Evolutionary conservation across 1,140 invertebrate genomes (phyloP).

Genomic region (Theocolax elegans): DNA sequence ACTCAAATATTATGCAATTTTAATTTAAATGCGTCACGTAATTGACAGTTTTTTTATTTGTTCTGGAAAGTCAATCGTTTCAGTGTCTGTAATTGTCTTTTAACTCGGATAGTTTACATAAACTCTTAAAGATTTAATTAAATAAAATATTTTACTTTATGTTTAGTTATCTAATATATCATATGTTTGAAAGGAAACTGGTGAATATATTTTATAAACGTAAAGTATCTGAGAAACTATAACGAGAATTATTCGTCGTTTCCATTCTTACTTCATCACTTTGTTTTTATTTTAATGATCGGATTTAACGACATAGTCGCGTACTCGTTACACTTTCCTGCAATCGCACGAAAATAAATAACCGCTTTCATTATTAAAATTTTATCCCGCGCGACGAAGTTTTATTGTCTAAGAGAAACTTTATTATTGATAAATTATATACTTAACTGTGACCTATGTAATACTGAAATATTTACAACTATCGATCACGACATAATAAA

Average conservation of each 20-base stretch:
- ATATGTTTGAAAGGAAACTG: no score
- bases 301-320: not conserved
- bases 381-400: no score
- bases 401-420: not conserved
- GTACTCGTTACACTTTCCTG: not conserved
- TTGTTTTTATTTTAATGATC: not conserved
- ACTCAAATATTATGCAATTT: no score
- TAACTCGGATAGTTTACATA: not conserved
- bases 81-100: not conserved
- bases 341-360: no score
- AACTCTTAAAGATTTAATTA: not conserved
- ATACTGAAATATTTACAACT: conserved; percentile 5
- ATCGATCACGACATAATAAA: not conserved
- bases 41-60: no score
- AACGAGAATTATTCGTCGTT: no score
- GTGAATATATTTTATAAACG: no score
- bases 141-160: no score
- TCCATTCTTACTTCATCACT: not conserved
- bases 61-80: not conserved
- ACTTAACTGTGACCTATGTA: not conserved
- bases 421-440: conserved; percentile 14
- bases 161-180: no score
- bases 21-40: no score
- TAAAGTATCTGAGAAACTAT: no score
- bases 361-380: no score